Evolutionary conservation across 2,113 vertebrate genomes (phyloP).

Genomic region (Saccopteryx leptura): DNA sequence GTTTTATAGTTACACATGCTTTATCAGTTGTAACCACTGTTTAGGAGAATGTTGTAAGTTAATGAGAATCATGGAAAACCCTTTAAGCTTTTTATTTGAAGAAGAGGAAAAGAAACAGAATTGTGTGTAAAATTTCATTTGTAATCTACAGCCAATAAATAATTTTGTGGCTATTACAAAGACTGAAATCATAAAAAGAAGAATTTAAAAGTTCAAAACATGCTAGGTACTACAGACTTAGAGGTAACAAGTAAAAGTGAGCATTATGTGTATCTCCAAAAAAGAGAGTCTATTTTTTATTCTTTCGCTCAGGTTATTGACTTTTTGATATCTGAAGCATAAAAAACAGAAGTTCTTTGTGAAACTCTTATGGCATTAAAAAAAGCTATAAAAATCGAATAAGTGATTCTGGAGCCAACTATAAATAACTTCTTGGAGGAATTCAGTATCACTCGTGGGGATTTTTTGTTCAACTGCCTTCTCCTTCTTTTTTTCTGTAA

Average conservation of each 20-base stretch:
- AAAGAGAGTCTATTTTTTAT: neutral
- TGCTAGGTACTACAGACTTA: neutral
- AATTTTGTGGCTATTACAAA: conserved; percentile 37
- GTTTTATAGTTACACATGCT: conserved; percentile 1
- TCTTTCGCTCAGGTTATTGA: neutral
- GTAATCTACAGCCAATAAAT: neutral
- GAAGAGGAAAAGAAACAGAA: neutral
- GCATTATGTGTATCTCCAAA: neutral
- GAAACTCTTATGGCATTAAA: conserved; percentile 9
- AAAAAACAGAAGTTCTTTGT: conserved; percentile 56
- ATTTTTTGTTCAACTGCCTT: conserved; percentile 19
- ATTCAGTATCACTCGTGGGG: neutral
- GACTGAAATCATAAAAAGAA: neutral
- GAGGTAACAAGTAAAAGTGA: neutral
- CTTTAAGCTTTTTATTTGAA: neutral
- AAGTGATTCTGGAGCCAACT: conserved; percentile 44
- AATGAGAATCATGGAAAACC: conserved; percentile 19
- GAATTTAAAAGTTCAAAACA: conserved; percentile 48
- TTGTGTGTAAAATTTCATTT: conserved; percentile 25
- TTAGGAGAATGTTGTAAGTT: conserved; percentile 40
- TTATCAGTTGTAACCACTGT: neutral
- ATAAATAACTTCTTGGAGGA: conserved; percentile 66
- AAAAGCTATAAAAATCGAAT: conserved; percentile 45
- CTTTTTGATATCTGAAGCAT: conserved; percentile 26
- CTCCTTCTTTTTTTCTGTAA: conserved; percentile 33